phyloP scores from a whole-genome alignment of 2,113 vertebrate species.

The Ceratotherium simum region DNA sequence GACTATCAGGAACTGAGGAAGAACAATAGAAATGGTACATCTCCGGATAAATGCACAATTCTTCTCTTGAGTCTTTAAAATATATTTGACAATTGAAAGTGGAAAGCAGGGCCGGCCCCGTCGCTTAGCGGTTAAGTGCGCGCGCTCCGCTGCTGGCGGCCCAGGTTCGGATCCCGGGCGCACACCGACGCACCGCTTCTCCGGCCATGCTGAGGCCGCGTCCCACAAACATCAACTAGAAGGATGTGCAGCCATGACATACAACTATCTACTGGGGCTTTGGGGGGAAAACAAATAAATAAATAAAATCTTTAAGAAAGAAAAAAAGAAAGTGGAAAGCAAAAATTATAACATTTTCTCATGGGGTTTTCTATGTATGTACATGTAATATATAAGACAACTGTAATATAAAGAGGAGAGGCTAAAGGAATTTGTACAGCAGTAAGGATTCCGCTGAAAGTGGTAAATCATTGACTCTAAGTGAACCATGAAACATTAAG shows the following conservation, averaged over 20 bases:
- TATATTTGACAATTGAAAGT: background rate
- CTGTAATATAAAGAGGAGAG: background rate
- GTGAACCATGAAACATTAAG: background rate
- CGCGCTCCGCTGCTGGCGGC: too few relatives aligned
- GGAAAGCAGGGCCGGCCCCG: too few relatives aligned
- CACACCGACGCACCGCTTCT: too few relatives aligned
- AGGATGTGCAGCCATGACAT: too few relatives aligned
- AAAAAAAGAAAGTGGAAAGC: background rate
- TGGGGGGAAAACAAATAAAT: too few relatives aligned
- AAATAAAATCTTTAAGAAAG: too few relatives aligned
- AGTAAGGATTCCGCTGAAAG: background rate
- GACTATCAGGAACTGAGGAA: background rate
- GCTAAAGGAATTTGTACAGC: background rate
- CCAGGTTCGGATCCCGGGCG: too few relatives aligned
- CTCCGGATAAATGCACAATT: background rate
- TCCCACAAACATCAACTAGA: too few relatives aligned
- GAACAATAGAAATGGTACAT: background rate
- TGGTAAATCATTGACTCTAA: background rate
- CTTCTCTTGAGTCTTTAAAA: background rate
- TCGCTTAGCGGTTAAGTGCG: too few relatives aligned
- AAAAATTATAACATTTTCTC: background rate
- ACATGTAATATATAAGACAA: background rate
- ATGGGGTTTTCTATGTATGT: background rate
- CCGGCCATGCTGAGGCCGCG: too few relatives aligned
- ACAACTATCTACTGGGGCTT: too few relatives aligned